Base-by-base conservation (phyloP, 2,797 vertebrate species). In the Halcyon smyrnensis region DNA sequence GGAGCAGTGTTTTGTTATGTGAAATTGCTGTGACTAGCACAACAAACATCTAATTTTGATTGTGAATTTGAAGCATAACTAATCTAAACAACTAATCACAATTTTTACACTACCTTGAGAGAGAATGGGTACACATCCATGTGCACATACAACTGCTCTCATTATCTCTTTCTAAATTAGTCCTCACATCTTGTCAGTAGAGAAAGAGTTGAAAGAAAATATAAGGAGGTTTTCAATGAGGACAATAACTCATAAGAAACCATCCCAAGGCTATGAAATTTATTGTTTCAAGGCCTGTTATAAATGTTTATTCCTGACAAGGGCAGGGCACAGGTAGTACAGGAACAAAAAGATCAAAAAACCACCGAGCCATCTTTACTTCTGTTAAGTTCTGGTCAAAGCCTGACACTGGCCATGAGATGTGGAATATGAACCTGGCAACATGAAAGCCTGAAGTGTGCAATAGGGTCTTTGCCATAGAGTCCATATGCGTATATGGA, bases 1-100 rank as follows among this genome's bases (percentile, higher is more conserved):
- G 48, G 3, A 67, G 15, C 7, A 43, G 0, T 9, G 7, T 8
- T 74, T 86, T 60, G 6, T 48, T 57, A n/a, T n/a, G 19, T 67
- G 34, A 34, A 25, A 80, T 63, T 85, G 9, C 41, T 71, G 34
- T 89, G 37, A 89, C 32, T 78, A 57, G 70, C 34, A 71, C 68
- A 80, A 63, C 30, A 27, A 20, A 10, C 37, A 64, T 25, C 56
- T 83, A 68, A 84, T 78, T 92, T 89, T 86, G 64, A 62, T 15
- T 80, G 43, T 19, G 17, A 91, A 91, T 87, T 85, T 71, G 75
- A 78, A 69, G 32, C 37, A 75, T 77, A 85, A 69, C 68, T 87
- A 84, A 81, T 90, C 12, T 73, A 75, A 94, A 68, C 32, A 87
- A 68, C 24, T 89, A 89, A 88, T 81, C 71, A 77, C 19, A 83